A percentile compares a stretch with the other conserved stretches of the same genome.
Evolutionary conservation across 2,113 vertebrate species (phyloP).

Genomic region (Thomomys bottae): DNA sequence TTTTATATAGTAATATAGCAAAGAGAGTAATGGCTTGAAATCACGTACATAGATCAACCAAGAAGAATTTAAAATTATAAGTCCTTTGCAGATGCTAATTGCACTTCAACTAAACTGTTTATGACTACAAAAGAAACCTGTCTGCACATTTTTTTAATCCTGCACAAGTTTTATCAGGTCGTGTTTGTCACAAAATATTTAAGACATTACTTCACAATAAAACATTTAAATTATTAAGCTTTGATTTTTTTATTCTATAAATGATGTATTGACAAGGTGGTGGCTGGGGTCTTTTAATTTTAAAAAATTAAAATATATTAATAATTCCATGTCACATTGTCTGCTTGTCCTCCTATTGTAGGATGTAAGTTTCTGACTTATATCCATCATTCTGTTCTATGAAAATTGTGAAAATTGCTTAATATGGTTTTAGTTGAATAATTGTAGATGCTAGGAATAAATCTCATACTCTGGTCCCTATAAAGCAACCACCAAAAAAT

Average conservation of each 20-base stretch:
- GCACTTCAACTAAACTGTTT: constrained; percentile 82
- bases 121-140: constrained; percentile 76
- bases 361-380: not conserved
- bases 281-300: constrained; percentile 68
- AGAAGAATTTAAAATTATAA: constrained; percentile 60
- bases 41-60: constrained; percentile 73
- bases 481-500: constrained; percentile 32
- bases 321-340: constrained; percentile 59
- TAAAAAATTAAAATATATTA: constrained; percentile 61
- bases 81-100: constrained; percentile 41
- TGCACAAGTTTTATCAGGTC: constrained; percentile 82
- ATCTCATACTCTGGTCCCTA: constrained; percentile 17
- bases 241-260: constrained; percentile 72
- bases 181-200: constrained; percentile 70
- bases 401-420: constrained; percentile 69
- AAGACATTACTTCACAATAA: constrained; percentile 73
- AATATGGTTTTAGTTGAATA: constrained; percentile 58
- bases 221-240: constrained; percentile 59
- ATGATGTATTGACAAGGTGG: constrained; percentile 63
- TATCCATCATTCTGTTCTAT: constrained; percentile 53
- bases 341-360: constrained; percentile 57
- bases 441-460: constrained; percentile 61
- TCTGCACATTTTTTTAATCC: constrained; percentile 67
- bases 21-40: constrained; percentile 35
- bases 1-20: not conserved